Base-by-base conservation (phyloP, 2,888 invertebrate species). In the Phyllotreta striolata region DNA sequence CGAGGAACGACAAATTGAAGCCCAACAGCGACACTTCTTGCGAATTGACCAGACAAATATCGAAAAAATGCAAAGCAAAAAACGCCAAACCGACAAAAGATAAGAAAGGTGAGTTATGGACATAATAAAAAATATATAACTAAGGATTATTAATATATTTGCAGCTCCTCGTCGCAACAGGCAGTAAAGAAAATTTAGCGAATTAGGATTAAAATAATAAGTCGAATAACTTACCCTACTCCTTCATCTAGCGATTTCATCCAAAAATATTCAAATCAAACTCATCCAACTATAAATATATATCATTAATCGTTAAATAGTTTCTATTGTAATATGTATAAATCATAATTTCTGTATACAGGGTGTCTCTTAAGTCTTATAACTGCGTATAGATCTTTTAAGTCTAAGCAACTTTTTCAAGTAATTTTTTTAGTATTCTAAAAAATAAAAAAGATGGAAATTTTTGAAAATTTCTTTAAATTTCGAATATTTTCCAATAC, bases 61-160 rank as follows among this genome's bases (percentile, higher is more conserved):
- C 91, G 80, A 93, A 92, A 84, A 93, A 91, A 80, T 95, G 95
- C 86, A 94, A 93, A 85, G 88, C 88, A 80, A 88, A 86, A 84
- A 84, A 83, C 80, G 84, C 77, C 85, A 89, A 84, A 80, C 85
- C 79, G 79, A 85, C 82, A 85, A 88, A 85, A 87, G 86, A 80
- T 88, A 88, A 81, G 80, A 77, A 78, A 74, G 78, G 77, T 75
- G 72, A 66, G 57, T n/a, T n/a, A n/a, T n/a, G n/a, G n/a, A n/a
- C n/a, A n/a, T n/a, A n/a, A n/a, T n/a, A n/a, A n/a, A n/a, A n/a
- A 39, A 5, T 12, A 13, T 24, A 34, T 47, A n/a, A 6, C 12
- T 13, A 46, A 47, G 39, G n/a, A 13, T 13, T 39, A 34, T 12
- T 62, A 12, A 67, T 71, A 73, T 67, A 72, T 58, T 81, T 80